These are phyloP conservation scores for Pinna nobilis DNA, from an alignment of 1,140 invertebrate genomes.

Conservation along the genomic window DNA sequence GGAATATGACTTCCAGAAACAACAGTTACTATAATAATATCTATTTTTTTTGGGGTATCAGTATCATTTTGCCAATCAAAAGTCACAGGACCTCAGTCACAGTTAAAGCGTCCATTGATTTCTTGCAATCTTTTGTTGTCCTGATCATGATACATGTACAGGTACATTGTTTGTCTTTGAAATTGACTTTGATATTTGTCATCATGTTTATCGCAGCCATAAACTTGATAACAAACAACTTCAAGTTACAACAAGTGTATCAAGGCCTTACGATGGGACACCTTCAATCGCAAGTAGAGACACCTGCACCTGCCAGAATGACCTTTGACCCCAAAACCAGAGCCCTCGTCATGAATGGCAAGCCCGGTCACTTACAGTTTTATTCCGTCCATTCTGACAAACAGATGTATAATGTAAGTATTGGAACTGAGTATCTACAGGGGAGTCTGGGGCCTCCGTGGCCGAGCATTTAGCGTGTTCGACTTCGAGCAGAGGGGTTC, in stretches of 20 bases:
- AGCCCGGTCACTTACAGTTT: slow-evolving; percentile 87
- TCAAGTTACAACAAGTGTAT: slow-evolving; percentile 78
- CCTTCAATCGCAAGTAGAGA: slow-evolving; percentile 31
- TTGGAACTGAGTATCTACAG: too few species aligned
- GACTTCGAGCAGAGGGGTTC: too few species aligned
- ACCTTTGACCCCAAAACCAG: slow-evolving; percentile 81
- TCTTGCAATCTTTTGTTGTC: neutral
- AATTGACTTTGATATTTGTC: too few species aligned
- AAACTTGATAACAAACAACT: slow-evolving; percentile 80
- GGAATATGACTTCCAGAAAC: too few species aligned
- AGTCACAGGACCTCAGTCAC: too few species aligned
- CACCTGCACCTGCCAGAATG: slow-evolving; percentile 81
- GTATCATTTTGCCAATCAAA: too few species aligned
- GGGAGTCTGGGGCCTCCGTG: too few species aligned
- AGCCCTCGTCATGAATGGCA: slow-evolving; percentile 85
- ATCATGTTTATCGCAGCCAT: slow-evolving; percentile 76
- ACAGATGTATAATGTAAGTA: slow-evolving; percentile 85
- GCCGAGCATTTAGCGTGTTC: too few species aligned
- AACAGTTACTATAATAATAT: too few species aligned
- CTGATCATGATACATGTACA: neutral
- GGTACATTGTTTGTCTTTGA: neutral
- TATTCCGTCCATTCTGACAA: slow-evolving; percentile 81
- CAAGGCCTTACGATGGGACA: slow-evolving; percentile 79
- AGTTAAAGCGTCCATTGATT: too few species aligned
- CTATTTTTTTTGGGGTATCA: too few species aligned